Evolutionary conservation across 2,888 invertebrate species (phyloP).

Genomic region (Limnephilus lunatus): DNA sequence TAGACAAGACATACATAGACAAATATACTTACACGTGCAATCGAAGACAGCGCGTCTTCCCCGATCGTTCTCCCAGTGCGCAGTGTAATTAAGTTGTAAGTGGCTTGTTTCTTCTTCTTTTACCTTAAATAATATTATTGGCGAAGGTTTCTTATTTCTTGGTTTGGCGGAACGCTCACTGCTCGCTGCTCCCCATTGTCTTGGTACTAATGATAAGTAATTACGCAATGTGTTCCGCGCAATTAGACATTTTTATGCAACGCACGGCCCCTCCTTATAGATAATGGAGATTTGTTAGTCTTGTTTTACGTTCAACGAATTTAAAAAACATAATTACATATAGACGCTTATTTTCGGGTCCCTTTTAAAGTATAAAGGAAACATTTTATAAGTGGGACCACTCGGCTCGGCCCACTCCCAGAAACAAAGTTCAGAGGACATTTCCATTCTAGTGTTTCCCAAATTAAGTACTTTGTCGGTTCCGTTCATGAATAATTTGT

Average conservation of each 20-base stretch:
- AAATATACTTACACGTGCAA: neutral
- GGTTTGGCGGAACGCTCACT: slow-evolving; percentile 52
- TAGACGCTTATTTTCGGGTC: slow-evolving; percentile 43
- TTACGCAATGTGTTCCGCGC: slow-evolving; percentile 64
- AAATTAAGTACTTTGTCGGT: slow-evolving; percentile 16
- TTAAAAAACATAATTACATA: slow-evolving; percentile 57
- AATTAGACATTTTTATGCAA: slow-evolving; percentile 66
- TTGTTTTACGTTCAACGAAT: slow-evolving; percentile 56
- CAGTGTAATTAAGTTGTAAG: slow-evolving; percentile 54
- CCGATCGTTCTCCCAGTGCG: slow-evolving; percentile 41
- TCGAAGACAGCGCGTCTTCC: slow-evolving; percentile 28
- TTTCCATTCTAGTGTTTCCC: slow-evolving; percentile 16
- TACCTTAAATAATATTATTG: slow-evolving; percentile 49
- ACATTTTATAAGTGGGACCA: slow-evolving; percentile 33
- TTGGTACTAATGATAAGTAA: slow-evolving; percentile 64
- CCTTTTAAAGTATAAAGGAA: slow-evolving; percentile 44
- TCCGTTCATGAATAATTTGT: slow-evolving; percentile 10
- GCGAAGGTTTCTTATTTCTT: slow-evolving; percentile 59
- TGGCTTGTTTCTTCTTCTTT: slow-evolving; percentile 56
- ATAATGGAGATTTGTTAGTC: slow-evolving; percentile 63
- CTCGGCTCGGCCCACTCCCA: slow-evolving; percentile 19
- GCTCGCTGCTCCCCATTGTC: slow-evolving; percentile 54
- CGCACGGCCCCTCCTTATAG: slow-evolving; percentile 59
- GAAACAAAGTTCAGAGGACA: slow-evolving; percentile 42
- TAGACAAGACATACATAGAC: neutral